These are phyloP conservation scores for Rhynchophorus ferrugineus DNA, from an alignment of 1,140 invertebrate species.

Conservation along the genomic window DNA sequence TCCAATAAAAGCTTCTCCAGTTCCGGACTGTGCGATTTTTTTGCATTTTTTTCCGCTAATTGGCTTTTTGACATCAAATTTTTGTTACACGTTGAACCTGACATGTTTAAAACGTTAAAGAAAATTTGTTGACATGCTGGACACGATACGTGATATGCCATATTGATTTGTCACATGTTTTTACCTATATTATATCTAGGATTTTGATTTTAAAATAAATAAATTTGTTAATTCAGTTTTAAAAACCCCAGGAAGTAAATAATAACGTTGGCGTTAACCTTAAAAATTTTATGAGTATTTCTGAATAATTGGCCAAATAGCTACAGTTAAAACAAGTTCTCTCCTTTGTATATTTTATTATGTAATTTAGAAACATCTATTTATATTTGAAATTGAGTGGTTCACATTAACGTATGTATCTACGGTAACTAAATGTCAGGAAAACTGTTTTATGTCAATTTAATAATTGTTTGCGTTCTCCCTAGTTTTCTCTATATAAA, in stretches of 20 bases:
- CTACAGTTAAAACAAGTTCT: neutral
- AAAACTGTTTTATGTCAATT: no score
- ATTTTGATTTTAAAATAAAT: neutral
- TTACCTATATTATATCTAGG: no score
- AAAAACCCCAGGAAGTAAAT: constrained; percentile 7
- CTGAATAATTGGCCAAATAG: constrained; percentile 5
- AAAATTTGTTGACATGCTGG: constrained; percentile 7
- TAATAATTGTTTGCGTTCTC: no score
- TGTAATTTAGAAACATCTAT: no score
- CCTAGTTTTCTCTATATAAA: no score
- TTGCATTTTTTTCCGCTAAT: neutral
- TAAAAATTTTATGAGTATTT: constrained; percentile 2
- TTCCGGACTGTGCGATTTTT: neutral
- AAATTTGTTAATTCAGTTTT: neutral
- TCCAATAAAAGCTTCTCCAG: constrained; percentile 4
- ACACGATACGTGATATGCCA: constrained; percentile 8
- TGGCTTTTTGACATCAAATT: neutral
- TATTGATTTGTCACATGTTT: neutral
- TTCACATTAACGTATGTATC: no score
- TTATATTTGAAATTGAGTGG: no score
- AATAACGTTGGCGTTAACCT: neutral
- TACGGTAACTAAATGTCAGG: no score
- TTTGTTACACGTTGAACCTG: constrained; percentile 2
- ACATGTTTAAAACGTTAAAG: constrained; percentile 20
- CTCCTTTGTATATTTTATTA: constrained; percentile 1